Base-by-base conservation (phyloP, 2,888 invertebrate species). In the Oligia fasciuncula region DNA sequence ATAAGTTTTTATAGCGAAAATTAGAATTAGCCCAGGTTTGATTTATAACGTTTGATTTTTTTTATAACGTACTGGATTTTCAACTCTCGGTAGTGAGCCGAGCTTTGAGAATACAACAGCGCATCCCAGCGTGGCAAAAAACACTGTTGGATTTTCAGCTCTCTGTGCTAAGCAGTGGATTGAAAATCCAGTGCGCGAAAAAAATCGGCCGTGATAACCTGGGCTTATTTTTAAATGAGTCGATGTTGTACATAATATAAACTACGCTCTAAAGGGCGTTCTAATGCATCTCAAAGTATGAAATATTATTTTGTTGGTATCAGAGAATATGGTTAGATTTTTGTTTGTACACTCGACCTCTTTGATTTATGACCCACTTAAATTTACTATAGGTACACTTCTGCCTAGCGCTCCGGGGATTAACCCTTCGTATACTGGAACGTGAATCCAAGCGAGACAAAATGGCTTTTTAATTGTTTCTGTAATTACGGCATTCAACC, bases 191-290 rank as follows among this genome's bases (percentile, higher is more conserved):
- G 9, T 11, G 40, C 11, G 8, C 8, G 0, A 40, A 63, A 65
- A 65, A 40, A 23, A 4, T 40, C 65, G 11, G 4, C 23, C 11
- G 11, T 13, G 11, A 4, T 23, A 14, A 35, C 11, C 19, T 13
- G 40, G 19, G 5, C 4, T 65, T 60, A n/a, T 19, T 71, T 4
- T 60, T 40, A 11, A n/a, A 71, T 83, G 40, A 40, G 9, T 74
- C n/a, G n/a, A 49, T 70, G 29, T 83, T 86, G 76, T 87, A 85
- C 62, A 84, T 80, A 85, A 67, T 54, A 63, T 76, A 60, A 60
- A 74, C 29, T 68, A 65, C 35, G 70, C 62, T 71, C 72, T 79
- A 60, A 63, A 75, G 57, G 2, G 69, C 65, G 13, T 63, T 69
- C 46, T 79, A 76, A 76, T 29, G 62, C 43, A 29, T 79, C 46